phyloP scores from a whole-genome alignment of 2,113 vertebrate genomes.

The Suricata suricatta region DNA sequence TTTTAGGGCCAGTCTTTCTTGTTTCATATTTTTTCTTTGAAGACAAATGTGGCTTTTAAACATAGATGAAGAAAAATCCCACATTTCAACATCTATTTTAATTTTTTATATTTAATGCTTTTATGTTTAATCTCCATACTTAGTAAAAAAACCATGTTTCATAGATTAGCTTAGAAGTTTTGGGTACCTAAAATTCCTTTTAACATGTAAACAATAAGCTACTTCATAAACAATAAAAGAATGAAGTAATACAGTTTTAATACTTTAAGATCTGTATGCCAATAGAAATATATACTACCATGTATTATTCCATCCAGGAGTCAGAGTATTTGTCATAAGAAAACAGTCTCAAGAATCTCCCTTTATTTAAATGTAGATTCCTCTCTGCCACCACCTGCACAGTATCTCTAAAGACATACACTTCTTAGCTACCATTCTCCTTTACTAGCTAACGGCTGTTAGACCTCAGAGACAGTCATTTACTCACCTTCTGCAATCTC shows the following conservation, averaged over 20 bases:
- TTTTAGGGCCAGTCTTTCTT: not conserved
- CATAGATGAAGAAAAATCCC: not conserved
- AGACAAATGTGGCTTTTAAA: not conserved
- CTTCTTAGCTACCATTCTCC: not conserved
- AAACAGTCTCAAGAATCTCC: not conserved
- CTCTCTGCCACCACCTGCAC: not conserved
- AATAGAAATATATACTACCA: not conserved
- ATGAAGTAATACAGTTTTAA: conserved; percentile 9
- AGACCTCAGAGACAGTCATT: not conserved
- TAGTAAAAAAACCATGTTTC: conserved; percentile 31
- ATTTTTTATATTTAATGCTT: not conserved
- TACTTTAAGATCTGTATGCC: conserved; percentile 3
- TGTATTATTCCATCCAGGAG: not conserved
- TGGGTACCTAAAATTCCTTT: not conserved
- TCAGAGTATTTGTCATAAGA: not conserved
- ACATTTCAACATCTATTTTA: not conserved
- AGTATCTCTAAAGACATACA: not conserved
- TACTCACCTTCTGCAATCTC: conserved; percentile 96
- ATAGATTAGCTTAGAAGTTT: not conserved
- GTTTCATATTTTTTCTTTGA: conserved; percentile 28
- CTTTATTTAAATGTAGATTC: not conserved
- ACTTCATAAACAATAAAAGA: not conserved
- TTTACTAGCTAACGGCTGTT: not conserved
- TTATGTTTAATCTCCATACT: conserved; percentile 3
- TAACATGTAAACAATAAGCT: not conserved